Evolutionary conservation across 2,113 vertebrate genomes (phyloP).

Genomic region (Tonatia bakeri): DNA sequence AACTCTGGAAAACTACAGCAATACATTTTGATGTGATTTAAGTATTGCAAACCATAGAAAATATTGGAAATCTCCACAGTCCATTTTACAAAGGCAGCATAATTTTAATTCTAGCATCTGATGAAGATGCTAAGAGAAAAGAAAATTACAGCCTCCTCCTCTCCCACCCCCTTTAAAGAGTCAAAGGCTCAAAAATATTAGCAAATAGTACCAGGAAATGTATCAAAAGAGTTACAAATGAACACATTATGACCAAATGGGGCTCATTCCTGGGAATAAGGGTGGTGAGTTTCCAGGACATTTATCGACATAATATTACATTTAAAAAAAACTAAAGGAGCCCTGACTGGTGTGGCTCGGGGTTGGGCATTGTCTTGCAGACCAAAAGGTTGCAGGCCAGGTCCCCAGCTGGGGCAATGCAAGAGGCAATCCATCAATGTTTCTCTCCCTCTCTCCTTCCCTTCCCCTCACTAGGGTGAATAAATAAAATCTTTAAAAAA

Average conservation of each 20-base stretch:
- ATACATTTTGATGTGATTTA: not conserved
- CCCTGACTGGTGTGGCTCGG: too few relatives aligned
- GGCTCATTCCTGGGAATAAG: not conserved
- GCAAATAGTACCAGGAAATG: not conserved
- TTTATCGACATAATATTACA: not conserved
- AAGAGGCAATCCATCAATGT: too few relatives aligned
- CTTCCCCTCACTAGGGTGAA: too few relatives aligned
- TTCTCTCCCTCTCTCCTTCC: too few relatives aligned
- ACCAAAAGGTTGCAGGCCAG: too few relatives aligned
- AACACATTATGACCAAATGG: not conserved
- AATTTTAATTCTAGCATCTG: not conserved
- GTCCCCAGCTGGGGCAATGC: too few relatives aligned
- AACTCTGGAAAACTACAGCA: not conserved
- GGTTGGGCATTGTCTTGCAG: too few relatives aligned
- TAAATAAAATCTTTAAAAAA: not conserved
- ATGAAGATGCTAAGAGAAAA: not conserved
- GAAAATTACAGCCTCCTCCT: not conserved
- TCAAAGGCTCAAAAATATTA: not conserved
- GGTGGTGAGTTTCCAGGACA: not conserved
- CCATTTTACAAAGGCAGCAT: not conserved
- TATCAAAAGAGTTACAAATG: not conserved
- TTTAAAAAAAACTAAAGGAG: too few relatives aligned
- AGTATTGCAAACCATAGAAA: not conserved
- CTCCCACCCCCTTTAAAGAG: not conserved
- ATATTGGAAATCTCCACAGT: not conserved